Conservation (phyloP, 2,797 vertebrate genomes). For the Brotula barbata region DNA sequence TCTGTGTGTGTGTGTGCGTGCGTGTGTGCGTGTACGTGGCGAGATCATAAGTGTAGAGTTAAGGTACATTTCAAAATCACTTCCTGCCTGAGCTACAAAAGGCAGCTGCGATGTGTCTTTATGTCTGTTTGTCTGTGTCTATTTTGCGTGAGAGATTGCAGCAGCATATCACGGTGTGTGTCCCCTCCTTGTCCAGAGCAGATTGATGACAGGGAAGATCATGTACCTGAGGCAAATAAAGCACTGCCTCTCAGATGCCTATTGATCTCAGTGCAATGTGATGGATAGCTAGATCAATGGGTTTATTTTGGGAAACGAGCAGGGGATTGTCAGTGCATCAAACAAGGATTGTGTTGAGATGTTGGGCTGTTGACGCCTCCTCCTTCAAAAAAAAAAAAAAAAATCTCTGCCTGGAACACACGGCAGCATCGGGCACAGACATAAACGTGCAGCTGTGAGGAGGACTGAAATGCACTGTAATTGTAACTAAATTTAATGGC, state of each 20-base stretch:
- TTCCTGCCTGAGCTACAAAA: constrained; percentile 19
- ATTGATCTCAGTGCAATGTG: constrained; percentile 74
- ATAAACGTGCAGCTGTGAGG: too few relatives aligned
- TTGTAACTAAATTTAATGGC: too few relatives aligned
- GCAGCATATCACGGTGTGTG: constrained; percentile 61
- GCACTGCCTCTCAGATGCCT: constrained; percentile 66
- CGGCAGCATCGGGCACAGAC: too few relatives aligned
- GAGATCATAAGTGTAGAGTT: constrained; percentile 26
- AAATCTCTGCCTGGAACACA: constrained; percentile 38
- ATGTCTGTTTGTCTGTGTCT: constrained; percentile 6
- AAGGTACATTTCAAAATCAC: constrained; percentile 19
- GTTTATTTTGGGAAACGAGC: constrained; percentile 73
- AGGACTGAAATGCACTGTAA: too few relatives aligned
- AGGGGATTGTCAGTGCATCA: constrained; percentile 64
- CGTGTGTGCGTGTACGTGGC: not conserved
- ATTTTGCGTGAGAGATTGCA: constrained; percentile 61
- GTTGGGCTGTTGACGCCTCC: constrained; percentile 50
- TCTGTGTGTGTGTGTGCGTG: not conserved
- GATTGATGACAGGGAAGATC: constrained; percentile 72
- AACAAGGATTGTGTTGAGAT: constrained; percentile 51
- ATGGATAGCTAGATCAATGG: constrained; percentile 74
- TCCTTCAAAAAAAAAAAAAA: constrained; percentile 33
- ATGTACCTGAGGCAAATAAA: constrained; percentile 71
- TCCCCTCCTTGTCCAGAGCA: constrained; percentile 62
- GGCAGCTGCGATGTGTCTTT: not conserved